Conservation (phyloP, 2,888 invertebrate species). For the Metallyticus violacea region DNA sequence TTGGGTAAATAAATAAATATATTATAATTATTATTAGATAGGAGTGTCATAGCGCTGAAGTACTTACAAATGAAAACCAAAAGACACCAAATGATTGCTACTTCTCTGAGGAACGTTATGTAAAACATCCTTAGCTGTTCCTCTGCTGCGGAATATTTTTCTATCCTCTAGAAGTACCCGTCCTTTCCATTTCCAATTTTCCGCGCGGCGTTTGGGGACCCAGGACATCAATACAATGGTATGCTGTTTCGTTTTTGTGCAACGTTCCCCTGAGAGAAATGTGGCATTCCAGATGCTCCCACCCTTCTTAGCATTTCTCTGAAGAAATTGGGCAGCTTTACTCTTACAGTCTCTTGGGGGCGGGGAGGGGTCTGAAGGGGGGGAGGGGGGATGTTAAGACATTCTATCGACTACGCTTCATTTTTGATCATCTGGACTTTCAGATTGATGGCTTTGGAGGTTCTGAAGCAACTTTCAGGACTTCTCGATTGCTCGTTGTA, state of each 20-base stretch:
- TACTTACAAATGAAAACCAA: too few species aligned
- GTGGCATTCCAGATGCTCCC: neutral
- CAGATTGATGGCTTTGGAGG: too few species aligned
- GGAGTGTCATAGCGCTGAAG: too few species aligned
- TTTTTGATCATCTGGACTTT: neutral
- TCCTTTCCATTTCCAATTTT: neutral
- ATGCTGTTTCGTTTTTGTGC: neutral
- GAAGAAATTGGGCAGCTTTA: neutral
- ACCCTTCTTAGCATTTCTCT: neutral
- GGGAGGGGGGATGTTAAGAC: neutral
- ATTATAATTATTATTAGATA: too few species aligned
- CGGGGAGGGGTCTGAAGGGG: neutral
- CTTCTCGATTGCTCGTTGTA: too few species aligned
- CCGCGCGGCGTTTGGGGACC: neutral
- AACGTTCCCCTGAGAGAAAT: neutral
- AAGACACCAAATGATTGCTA: neutral
- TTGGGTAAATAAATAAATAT: too few species aligned
- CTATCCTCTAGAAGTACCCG: too few species aligned
- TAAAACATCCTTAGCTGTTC: neutral
- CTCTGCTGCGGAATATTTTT: too few species aligned
- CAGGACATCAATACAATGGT: neutral
- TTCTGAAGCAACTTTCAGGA: too few species aligned
- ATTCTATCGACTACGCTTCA: neutral
- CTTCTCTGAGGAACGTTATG: too few species aligned
- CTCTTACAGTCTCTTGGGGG: neutral